Evolutionary conservation across 35 echinoderm and acorn worm genomes (phyloP).

Genomic region (Stichopus chloronotus): DNA sequence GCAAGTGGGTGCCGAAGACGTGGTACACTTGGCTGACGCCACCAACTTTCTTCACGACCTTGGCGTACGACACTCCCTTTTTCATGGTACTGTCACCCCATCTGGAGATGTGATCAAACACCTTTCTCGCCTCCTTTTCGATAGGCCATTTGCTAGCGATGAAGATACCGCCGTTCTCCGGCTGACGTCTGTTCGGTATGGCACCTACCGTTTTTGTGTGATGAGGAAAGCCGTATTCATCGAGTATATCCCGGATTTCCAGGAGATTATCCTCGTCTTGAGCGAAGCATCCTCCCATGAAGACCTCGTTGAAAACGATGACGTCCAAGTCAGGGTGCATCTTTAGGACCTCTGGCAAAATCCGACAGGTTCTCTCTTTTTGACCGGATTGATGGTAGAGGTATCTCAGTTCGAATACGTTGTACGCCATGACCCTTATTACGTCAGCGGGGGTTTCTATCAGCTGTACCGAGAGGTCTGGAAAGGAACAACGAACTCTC

Average conservation of each 20-base stretch:
- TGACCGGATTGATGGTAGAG: conserved; percentile 58
- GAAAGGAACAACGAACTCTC: conserved; percentile 45
- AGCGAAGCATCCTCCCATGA: conserved; percentile 71
- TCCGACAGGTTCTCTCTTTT: conserved; percentile 68
- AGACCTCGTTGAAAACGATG: conserved; percentile 75
- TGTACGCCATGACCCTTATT: conserved; percentile 57
- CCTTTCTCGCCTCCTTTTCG: neutral
- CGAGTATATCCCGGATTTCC: conserved; percentile 51
- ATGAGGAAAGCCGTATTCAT: conserved; percentile 62
- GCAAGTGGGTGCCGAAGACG: conserved; percentile 79
- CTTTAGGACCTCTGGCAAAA: conserved; percentile 35
- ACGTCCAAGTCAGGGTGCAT: conserved; percentile 63
- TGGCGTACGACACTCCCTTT: conserved; percentile 71
- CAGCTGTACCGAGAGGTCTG: conserved; percentile 21
- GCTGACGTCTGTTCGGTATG: neutral
- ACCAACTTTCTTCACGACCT: conserved; percentile 56
- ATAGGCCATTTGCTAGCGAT: conserved; percentile 73
- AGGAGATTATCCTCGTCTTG: conserved; percentile 25
- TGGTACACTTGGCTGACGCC: conserved; percentile 42
- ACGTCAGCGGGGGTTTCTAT: conserved; percentile 25
- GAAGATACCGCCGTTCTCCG: conserved; percentile 68
- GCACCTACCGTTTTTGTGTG: conserved; percentile 53
- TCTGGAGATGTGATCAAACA: conserved; percentile 20
- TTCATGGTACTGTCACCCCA: neutral
- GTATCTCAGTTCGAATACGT: conserved; percentile 66